Conservation (phyloP, 2,888 invertebrate species). For the Tillus elongatus region DNA sequence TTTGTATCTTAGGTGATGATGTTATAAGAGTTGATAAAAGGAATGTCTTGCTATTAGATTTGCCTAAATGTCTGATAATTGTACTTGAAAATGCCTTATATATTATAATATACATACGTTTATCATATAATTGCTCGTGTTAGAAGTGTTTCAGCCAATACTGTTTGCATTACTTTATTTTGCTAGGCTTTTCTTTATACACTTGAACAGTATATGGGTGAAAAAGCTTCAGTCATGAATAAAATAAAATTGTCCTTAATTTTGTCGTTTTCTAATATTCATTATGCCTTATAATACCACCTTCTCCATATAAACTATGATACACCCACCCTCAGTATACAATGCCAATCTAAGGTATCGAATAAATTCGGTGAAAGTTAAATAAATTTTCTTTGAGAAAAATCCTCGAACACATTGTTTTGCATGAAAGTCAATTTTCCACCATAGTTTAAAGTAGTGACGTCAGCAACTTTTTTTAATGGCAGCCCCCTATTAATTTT, state of each 20-base stretch:
- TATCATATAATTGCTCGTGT: constrained; percentile 25
- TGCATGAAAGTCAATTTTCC: too few species aligned
- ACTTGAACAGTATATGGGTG: constrained; percentile 19
- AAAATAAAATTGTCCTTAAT: constrained; percentile 13
- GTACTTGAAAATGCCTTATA: constrained; percentile 36
- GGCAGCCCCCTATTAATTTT: too few species aligned
- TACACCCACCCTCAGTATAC: too few species aligned
- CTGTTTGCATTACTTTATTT: constrained; percentile 28
- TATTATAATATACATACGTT: constrained; percentile 27
- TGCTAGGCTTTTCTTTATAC: constrained; percentile 24
- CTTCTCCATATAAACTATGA: too few species aligned
- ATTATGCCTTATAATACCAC: too few species aligned
- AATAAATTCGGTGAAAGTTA: too few species aligned
- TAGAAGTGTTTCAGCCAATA: constrained; percentile 31
- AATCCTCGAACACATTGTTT: too few species aligned
- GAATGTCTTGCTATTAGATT: constrained; percentile 36
- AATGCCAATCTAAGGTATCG: too few species aligned
- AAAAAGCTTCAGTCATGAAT: constrained; percentile 21
- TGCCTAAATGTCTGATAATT: constrained; percentile 31
- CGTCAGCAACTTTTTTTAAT: too few species aligned
- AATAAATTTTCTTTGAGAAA: too few species aligned
- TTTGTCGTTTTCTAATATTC: not conserved
- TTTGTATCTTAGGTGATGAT: constrained; percentile 26
- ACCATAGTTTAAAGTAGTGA: too few species aligned
- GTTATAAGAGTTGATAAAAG: constrained; percentile 20